These are phyloP conservation scores for Campopleginae sp. DNA, from an alignment of 2,888 invertebrate genomes.

Conservation along the genomic window DNA sequence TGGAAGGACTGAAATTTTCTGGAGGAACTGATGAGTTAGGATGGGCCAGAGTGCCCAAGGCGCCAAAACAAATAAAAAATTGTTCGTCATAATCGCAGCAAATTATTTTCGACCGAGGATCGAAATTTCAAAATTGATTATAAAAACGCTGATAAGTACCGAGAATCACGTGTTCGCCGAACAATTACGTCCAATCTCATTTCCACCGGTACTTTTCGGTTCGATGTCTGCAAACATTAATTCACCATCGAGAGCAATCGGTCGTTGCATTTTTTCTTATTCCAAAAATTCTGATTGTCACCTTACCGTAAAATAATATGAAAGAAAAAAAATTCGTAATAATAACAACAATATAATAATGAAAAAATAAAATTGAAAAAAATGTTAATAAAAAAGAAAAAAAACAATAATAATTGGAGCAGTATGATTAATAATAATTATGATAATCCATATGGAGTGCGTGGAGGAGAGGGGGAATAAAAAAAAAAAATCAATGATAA, in stretches of 20 bases:
- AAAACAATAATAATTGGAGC: slow-evolving; percentile 16
- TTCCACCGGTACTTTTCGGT: slow-evolving; percentile 1
- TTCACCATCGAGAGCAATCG: slow-evolving; percentile 4
- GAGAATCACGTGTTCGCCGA: not conserved
- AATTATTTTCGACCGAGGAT: not conserved
- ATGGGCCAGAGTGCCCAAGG: not conserved
- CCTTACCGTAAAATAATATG: not conserved
- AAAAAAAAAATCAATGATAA: too few species aligned
- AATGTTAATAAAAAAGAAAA: too few species aligned
- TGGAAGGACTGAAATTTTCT: too few species aligned
- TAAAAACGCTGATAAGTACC: not conserved
- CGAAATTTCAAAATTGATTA: not conserved
- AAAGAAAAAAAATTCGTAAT: slow-evolving; percentile 5
- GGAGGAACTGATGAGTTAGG: not conserved
- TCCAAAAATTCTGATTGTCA: slow-evolving; percentile 7
- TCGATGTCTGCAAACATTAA: not conserved
- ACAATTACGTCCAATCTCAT: not conserved
- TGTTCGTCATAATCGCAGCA: too few species aligned
- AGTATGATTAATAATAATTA: slow-evolving; percentile 5
- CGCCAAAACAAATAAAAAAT: too few species aligned
- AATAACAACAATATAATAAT: slow-evolving; percentile 27
- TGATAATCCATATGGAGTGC: too few species aligned
- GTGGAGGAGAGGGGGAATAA: too few species aligned
- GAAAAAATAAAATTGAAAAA: not conserved
- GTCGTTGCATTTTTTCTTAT: not conserved